phyloP scores from a whole-genome alignment of 2,113 vertebrate species.

The Pomatorhinus ruficollis region DNA sequence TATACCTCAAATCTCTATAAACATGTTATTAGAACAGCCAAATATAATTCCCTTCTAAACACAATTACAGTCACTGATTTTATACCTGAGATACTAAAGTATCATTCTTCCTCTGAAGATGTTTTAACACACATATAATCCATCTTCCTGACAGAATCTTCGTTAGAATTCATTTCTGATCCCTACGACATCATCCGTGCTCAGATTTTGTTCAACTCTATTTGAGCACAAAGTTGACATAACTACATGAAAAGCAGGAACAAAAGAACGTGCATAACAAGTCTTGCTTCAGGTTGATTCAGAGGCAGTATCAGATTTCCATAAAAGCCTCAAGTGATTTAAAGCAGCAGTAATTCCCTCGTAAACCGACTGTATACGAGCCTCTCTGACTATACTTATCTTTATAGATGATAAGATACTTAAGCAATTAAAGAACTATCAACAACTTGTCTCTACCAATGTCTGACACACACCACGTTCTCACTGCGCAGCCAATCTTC shows the following conservation, averaged over 20 bases:
- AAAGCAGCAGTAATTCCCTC: not conserved
- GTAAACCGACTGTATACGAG: not conserved
- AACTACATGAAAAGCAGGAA: not conserved
- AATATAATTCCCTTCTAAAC: not conserved
- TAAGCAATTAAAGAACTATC: conserved; percentile 13
- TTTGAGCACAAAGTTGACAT: not conserved
- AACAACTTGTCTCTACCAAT: not conserved
- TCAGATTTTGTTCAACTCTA: not conserved
- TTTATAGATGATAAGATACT: conserved; percentile 12
- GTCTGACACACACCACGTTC: not conserved
- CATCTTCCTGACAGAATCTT: not conserved
- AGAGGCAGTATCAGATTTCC: conserved; percentile 4
- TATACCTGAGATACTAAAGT: not conserved
- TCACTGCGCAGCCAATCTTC: not conserved
- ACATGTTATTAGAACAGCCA: not conserved
- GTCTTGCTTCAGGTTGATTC: not conserved
- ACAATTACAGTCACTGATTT: not conserved
- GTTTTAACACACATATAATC: not conserved
- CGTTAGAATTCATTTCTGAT: not conserved
- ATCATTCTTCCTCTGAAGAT: not conserved
- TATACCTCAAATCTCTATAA: not conserved
- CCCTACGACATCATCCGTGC: not conserved
- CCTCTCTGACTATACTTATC: not conserved
- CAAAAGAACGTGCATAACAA: not conserved
- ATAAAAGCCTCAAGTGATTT: conserved; percentile 11